Evolutionary conservation across 2,888 invertebrate species (phyloP), one percentile per base, ranked within the genome.

Genomic region (Synergus itoensis): DNA sequence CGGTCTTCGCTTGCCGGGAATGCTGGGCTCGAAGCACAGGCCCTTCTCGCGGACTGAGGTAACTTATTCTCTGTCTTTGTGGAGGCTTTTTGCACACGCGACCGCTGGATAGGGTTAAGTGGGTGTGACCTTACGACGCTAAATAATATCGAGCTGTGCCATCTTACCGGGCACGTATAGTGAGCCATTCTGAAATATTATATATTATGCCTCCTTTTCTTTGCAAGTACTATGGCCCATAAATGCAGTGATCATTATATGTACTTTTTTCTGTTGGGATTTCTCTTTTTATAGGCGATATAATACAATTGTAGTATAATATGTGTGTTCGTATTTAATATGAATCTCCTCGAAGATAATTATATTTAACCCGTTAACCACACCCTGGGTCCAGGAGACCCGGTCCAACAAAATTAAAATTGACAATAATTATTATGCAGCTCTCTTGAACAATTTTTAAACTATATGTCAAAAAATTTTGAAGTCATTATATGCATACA

Each of bases 111-210:
- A 86, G 89, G 91, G 91, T 91, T 90, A 91, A 90, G 91, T 90
- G 90, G 90, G 89, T 90, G 88, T 87, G 91, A 91, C 90, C 91
- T 82, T 87, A 87, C 85, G 90, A 90, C 88, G 90, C 89, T 91
- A 90, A 91, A 90, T 91, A 90, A 90, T 90, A 90, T 90, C 89
- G 89, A 88, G 89, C 88, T 89, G 85, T 88, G 88, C 89, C 88
- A 89, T 90, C 88, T 84, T 87, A 85, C 86, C 85, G 86, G 86
- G 87, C 86, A 87, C 87, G 87, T 87, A 69, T 69, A 87, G 84
- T 85, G 84, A 87, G 88, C 88, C 87, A 88, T 88, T 86, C 87
- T 88, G 87, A 88, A 88, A 88, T 88, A 88, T 88, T 88, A 88
- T 88, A 88, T 69, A 69, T 69, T 69, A 45, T 43, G 28, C 67